phyloP scores from a whole-genome alignment of 2,888 invertebrate species.

The Rhimphoctona megacephalus region DNA sequence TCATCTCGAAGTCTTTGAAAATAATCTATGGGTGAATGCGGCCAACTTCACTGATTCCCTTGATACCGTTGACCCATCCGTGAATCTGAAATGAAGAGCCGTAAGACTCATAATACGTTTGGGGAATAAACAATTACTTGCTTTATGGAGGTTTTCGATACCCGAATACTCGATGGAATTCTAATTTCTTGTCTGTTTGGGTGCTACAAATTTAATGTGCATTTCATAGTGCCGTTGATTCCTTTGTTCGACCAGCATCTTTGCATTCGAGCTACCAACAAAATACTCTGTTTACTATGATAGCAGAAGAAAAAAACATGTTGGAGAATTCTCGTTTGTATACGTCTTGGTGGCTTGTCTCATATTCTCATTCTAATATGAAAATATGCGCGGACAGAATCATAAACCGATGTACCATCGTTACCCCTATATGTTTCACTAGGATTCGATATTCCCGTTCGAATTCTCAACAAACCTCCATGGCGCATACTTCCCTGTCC shows the following conservation, averaged over 20 bases:
- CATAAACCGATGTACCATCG: slow-evolving; percentile 37
- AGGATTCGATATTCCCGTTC: slow-evolving; percentile 31
- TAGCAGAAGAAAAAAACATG: slow-evolving; percentile 13
- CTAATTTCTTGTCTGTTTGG: neutral
- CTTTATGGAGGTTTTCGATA: neutral
- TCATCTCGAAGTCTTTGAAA: slow-evolving; percentile 20
- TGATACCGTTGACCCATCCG: slow-evolving; percentile 1
- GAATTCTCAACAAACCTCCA: slow-evolving; percentile 11
- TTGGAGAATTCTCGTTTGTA: neutral
- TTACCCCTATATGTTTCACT: slow-evolving; percentile 27
- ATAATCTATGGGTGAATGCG: slow-evolving; percentile 11
- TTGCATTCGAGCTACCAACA: neutral
- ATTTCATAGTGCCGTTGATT: slow-evolving; percentile 7
- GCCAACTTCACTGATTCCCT: slow-evolving; percentile 20
- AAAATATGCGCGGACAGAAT: slow-evolving; percentile 33
- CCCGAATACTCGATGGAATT: neutral
- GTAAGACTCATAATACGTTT: neutral
- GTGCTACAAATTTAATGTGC: slow-evolving; percentile 7
- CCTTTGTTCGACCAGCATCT: neutral
- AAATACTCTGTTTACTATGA: slow-evolving; percentile 3
- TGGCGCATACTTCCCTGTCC: neutral
- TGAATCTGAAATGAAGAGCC: neutral
- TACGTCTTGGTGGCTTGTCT: slow-evolving; percentile 23
- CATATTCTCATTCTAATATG: slow-evolving; percentile 7
- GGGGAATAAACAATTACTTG: neutral